phyloP scores from a whole-genome alignment of 2,888 invertebrate genomes.

The Tenodera sinensis region DNA sequence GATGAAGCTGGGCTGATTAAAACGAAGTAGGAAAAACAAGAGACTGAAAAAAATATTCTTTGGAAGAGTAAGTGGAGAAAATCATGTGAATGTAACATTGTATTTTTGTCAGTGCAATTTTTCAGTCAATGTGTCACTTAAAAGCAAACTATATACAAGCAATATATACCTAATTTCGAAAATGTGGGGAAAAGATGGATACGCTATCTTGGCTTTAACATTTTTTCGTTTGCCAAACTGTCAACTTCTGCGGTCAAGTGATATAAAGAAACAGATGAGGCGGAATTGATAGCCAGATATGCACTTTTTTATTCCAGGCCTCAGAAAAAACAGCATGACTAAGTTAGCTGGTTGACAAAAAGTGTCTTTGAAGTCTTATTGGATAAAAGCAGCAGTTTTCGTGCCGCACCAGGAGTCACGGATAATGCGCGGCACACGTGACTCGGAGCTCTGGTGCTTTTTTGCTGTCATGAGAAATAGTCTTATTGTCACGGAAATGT shows the following conservation, averaged over 20 bases:
- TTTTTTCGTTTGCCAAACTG: too few species aligned
- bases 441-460: background rate
- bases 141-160: too few species aligned
- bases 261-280: background rate
- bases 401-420: background rate
- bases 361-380: background rate
- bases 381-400: background rate
- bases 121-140: too few species aligned
- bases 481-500: background rate
- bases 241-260: background rate
- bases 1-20: too few species aligned
- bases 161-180: too few species aligned
- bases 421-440: background rate
- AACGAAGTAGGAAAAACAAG: too few species aligned
- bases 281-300: background rate
- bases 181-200: too few species aligned
- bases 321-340: background rate
- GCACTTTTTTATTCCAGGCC: background rate
- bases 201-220: too few species aligned
- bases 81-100: too few species aligned
- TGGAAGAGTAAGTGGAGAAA: too few species aligned
- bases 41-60: too few species aligned
- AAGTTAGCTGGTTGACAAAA: background rate
- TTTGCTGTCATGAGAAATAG: background rate
- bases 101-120: too few species aligned